A percentile compares a stretch with the other conserved stretches of the same genome.
Evolutionary conservation across 2,113 vertebrate genomes (phyloP).

Genomic region (Phaethon lepturus): DNA sequence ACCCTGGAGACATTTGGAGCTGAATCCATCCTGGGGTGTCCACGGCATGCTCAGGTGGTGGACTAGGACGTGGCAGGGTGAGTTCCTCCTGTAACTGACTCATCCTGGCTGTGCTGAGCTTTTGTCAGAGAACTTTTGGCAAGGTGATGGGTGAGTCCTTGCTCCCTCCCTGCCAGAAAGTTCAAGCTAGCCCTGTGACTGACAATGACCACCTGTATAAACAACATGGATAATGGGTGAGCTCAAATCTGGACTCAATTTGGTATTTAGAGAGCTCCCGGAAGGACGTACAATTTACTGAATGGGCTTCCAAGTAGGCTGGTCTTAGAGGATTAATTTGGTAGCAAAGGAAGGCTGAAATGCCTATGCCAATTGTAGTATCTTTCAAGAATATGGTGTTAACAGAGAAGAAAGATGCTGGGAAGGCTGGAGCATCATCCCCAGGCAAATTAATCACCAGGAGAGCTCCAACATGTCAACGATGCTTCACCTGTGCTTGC

Average conservation of each 20-base stretch:
- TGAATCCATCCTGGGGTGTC: neutral
- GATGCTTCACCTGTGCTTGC: neutral
- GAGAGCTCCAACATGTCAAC: rapidly evolving
- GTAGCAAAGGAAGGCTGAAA: neutral
- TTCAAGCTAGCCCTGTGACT: neutral
- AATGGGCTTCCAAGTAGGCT: neutral
- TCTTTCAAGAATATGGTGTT: neutral
- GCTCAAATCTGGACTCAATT: neutral
- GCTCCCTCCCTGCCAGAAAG: neutral
- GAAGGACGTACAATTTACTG: neutral
- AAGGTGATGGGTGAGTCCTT: neutral
- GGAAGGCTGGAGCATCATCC: neutral
- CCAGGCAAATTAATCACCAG: neutral
- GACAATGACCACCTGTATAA: neutral
- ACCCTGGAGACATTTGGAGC: neutral
- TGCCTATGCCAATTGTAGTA: rapidly evolving
- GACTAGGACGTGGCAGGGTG: neutral
- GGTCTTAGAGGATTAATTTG: neutral
- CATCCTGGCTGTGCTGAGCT: neutral
- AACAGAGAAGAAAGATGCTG: neutral
- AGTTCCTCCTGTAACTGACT: neutral
- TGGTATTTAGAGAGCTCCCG: neutral
- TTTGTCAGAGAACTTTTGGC: neutral
- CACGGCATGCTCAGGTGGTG: neutral
- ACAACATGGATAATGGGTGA: neutral